phyloP scores from a whole-genome alignment of 2,888 invertebrate genomes.

The Epinotia bilunana region DNA sequence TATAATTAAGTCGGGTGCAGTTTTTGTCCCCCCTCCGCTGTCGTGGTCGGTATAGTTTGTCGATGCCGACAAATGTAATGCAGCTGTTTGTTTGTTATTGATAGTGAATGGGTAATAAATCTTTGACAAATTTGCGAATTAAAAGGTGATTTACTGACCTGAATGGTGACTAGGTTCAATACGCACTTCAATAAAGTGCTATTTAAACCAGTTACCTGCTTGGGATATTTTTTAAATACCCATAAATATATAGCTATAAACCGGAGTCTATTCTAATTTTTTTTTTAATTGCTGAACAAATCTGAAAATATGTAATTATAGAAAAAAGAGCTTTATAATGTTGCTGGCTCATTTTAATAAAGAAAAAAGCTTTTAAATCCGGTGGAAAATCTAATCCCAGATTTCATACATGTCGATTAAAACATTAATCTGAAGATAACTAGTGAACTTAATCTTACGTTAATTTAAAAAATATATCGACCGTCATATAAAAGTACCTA shows the following conservation, averaged over 20 bases:
- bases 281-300: no score
- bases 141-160: slow-evolving; percentile 27
- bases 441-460: no score
- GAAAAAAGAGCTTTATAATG: no score
- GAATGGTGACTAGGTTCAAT: slow-evolving; percentile 11
- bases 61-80: slow-evolving; percentile 39
- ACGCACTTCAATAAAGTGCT: slow-evolving; percentile 22
- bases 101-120: slow-evolving; percentile 31
- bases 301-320: no score
- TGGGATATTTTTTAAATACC: neutral
- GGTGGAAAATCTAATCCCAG: no score
- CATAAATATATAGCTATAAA: no score
- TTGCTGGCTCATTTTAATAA: no score
- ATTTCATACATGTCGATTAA: no score
- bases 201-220: slow-evolving; percentile 25
- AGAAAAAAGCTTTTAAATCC: no score
- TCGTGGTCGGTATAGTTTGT: slow-evolving; percentile 40
- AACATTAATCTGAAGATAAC: no score
- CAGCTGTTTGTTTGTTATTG: slow-evolving; percentile 42
- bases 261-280: no score
- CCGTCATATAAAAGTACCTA: neutral
- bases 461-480: neutral
- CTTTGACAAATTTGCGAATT: slow-evolving; percentile 36
- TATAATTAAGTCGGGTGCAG: slow-evolving; percentile 85
- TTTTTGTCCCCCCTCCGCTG: slow-evolving; percentile 72